These are phyloP conservation scores for Apteryx mantelli DNA, from an alignment of 2,113 vertebrate genomes.

Conservation along the genomic window DNA sequence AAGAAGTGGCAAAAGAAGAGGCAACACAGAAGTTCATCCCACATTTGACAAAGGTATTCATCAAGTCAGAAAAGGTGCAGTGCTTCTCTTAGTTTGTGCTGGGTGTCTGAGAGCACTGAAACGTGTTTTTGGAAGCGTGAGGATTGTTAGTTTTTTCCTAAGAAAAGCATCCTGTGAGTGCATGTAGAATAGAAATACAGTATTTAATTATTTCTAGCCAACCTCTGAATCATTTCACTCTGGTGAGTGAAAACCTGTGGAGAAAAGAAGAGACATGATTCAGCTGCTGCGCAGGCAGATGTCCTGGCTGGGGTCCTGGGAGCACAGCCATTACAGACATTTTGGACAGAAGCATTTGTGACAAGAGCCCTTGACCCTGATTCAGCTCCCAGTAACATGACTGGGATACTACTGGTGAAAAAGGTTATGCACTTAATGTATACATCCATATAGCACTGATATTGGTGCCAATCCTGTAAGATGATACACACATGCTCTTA, in stretches of 20 bases:
- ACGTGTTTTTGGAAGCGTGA: background rate
- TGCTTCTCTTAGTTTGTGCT: background rate
- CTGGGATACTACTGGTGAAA: background rate
- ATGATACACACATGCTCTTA: rapidly evolving
- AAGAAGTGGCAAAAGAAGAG: background rate
- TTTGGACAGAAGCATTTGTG: background rate
- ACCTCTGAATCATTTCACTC: background rate
- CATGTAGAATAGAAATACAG: background rate
- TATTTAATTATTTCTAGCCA: background rate
- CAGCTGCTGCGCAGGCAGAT: background rate
- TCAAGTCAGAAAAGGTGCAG: background rate
- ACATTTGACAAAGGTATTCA: too few relatives aligned
- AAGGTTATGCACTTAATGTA: rapidly evolving
- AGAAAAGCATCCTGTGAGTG: background rate
- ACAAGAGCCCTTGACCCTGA: rapidly evolving
- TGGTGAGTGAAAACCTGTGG: rapidly evolving
- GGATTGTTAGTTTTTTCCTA: background rate
- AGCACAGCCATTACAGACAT: background rate
- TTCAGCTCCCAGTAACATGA: background rate
- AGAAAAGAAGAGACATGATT: background rate
- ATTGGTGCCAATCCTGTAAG: background rate
- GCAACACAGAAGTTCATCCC: background rate
- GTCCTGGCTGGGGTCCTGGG: rapidly evolving
- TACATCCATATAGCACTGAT: background rate
- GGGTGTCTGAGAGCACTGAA: background rate